Evolutionary conservation across 2,113 vertebrate genomes (phyloP), one percentile per base, ranked within the genome.

Genomic region (Dicentrarchus labrax): DNA sequence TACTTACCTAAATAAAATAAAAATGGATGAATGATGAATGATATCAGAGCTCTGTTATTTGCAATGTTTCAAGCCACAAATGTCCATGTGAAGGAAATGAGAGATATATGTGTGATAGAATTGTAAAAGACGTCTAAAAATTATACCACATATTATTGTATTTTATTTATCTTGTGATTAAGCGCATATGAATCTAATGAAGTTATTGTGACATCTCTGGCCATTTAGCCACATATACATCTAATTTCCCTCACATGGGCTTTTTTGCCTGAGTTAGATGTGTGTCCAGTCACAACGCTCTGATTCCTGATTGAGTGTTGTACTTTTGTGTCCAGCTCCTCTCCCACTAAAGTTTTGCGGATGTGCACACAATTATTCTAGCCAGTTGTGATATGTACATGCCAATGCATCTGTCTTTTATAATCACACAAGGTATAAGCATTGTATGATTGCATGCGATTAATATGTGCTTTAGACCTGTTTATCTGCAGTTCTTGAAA

Each of bases 1-100:
- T 68, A n/a, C 22, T 12, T 8, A 43, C 30, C 8, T 24, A 19
- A 54, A 47, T 47, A 13, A n/a, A 68, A 16, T 12, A 17, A 24
- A 53, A 45, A 59, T 30, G 30, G 30, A 30, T 30, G 30, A 30
- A 30, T 30, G 17, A 15, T 12, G 7, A 11, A 2, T 51, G 16
- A 12, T 24, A 61, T n/a, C 50, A 39, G 22, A 56, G 19, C 50
- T 73, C 45, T 61, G 56, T 75, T 75, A 38, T 68, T 60, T 51
- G 62, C 50, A 57, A 1, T 16, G 30, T 59, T 60, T 57, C 56
- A 9, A 39, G 36, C 19, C 51, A 13, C n/a, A 45, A 67, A 61
- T 9, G 1, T 8, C 13, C 15, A 6, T 48, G 11, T 60, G 43
- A 24, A n/a, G n/a, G 41, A 71, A 50, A 71, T 47, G 24, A 67